Evolutionary conservation across 1,140 invertebrate genomes (phyloP).

Genomic region (Myzus persicae): DNA sequence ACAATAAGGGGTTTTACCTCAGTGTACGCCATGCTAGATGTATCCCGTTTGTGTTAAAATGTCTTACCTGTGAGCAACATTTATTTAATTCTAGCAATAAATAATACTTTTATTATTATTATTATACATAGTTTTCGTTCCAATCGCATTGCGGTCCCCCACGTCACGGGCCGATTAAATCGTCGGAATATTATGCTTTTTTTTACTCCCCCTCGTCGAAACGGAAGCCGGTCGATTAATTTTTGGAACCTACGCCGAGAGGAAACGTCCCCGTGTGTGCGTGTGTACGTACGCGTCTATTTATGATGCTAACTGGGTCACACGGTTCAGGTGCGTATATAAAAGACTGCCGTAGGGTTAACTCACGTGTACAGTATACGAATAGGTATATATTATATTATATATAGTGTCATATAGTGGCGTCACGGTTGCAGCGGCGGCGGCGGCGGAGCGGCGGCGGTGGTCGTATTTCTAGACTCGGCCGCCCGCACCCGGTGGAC

Average conservation of each 20-base stretch:
- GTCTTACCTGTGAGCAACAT: background rate
- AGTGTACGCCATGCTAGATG: background rate
- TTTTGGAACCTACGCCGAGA: background rate
- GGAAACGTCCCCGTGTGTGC: background rate
- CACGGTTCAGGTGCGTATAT: conserved; percentile 36
- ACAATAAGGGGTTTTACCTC: background rate
- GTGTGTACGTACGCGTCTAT: conserved; percentile 4
- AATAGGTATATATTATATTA: conserved; percentile 5
- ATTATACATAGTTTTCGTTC: background rate
- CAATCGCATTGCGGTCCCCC: background rate
- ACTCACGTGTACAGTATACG: background rate
- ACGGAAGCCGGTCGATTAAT: background rate
- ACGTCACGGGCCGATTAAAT: background rate
- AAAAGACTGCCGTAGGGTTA: conserved; percentile 25
- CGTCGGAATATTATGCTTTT: background rate
- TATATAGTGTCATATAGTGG: conserved; percentile 3
- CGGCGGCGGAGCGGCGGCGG: background rate
- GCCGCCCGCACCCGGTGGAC: conserved; percentile 53
- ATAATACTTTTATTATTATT: background rate
- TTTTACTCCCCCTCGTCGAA: background rate
- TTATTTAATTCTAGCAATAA: background rate
- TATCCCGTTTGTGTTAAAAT: background rate
- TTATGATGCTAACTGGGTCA: conserved; percentile 46
- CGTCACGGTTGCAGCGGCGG: conserved; percentile 31
- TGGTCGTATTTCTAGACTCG: conserved; percentile 52